Evolutionary conservation across 2,113 vertebrate species (phyloP).

Genomic region (Lepus timidus): DNA sequence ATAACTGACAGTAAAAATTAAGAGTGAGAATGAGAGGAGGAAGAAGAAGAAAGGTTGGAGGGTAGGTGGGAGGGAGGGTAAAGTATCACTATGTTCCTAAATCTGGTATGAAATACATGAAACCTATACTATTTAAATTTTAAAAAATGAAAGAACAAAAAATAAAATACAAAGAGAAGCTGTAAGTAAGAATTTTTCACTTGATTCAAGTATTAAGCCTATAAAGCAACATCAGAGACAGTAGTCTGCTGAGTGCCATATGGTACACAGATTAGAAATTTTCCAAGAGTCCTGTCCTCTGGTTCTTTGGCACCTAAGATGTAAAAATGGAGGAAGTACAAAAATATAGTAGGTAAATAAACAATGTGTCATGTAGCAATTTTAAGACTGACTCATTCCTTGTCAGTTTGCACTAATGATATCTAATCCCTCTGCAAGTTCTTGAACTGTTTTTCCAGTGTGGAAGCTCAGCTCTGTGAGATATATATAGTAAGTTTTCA

Average conservation of each 20-base stretch:
- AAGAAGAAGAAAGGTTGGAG: too few species aligned
- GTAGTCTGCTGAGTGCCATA: background rate
- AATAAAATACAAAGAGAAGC: background rate
- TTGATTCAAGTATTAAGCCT: background rate
- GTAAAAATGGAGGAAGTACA: background rate
- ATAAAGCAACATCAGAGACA: background rate
- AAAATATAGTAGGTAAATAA: background rate
- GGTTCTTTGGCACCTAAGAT: slow-evolving; percentile 17
- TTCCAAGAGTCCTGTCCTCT: background rate
- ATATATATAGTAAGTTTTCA: slow-evolving; percentile 11
- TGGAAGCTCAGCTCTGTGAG: background rate
- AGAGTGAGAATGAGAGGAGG: too few species aligned
- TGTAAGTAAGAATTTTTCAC: background rate
- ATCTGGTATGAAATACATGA: too few species aligned
- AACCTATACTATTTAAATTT: too few species aligned
- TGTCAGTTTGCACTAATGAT: background rate
- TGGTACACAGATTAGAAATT: background rate
- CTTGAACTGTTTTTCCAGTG: background rate
- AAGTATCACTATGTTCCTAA: too few species aligned
- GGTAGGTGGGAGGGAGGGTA: too few species aligned
- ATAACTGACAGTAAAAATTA: too few species aligned
- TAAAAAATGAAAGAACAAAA: too few species aligned
- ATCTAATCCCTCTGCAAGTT: background rate
- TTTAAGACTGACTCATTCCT: background rate
- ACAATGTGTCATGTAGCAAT: background rate